These are phyloP conservation scores for Tipula unca DNA, from an alignment of 2,888 invertebrate genomes.

Conservation along the genomic window DNA sequence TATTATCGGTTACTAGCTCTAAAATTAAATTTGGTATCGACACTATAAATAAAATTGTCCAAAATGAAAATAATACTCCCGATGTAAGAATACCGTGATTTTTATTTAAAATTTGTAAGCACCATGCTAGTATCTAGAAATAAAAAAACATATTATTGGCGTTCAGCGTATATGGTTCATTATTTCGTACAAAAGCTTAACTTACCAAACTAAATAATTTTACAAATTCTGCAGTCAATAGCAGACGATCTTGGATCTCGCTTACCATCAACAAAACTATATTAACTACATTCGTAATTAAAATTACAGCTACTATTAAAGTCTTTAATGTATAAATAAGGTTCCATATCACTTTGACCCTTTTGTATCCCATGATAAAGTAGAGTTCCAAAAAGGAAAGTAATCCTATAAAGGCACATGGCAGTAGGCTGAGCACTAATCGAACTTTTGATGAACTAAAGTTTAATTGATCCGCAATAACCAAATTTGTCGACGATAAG, in stretches of 20 bases:
- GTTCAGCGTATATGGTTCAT: not conserved
- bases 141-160: not conserved
- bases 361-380: not conserved
- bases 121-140: not conserved
- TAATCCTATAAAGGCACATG: not conserved
- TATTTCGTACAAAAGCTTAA: too few relatives aligned
- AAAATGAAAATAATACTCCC: conserved; percentile 17
- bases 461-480: not conserved
- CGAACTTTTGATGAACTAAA: not conserved
- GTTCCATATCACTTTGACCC: not conserved
- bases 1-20: not conserved
- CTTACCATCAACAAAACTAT: not conserved
- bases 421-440: not conserved
- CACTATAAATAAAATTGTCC: not conserved
- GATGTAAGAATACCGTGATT: conserved; percentile 16
- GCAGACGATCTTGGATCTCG: not conserved
- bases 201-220: not conserved
- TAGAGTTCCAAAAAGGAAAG: not conserved
- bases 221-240: not conserved
- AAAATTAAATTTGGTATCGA: conserved; percentile 14
- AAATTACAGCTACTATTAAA: not conserved
- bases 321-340: not conserved
- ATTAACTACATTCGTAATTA: not conserved
- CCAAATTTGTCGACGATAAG: not conserved
- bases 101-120: conserved; percentile 10